A percentile compares a stretch with the other conserved stretches of the same genome.
Evolutionary conservation across 1,140 invertebrate species (phyloP).

Genomic region (Rhysida immarginata): DNA sequence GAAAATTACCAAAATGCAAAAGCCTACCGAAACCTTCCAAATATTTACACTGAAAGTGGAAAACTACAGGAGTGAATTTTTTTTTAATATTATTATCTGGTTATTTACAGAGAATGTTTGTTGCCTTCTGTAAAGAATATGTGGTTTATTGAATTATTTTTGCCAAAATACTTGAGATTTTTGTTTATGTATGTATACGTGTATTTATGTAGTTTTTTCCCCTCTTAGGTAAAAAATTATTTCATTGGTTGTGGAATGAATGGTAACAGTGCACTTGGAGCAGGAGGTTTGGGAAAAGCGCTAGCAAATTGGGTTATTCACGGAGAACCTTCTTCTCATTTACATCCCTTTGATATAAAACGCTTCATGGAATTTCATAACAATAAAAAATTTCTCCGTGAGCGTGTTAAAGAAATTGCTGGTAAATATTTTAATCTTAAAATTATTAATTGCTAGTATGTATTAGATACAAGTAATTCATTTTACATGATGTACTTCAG

Average conservation of each 20-base stretch:
- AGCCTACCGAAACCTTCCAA: too few species aligned
- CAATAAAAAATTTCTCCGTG: constrained; percentile 37
- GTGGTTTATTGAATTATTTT: background rate
- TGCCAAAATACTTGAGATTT: background rate
- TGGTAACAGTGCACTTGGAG: constrained; percentile 34
- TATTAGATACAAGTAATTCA: too few species aligned
- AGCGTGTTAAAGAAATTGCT: constrained; percentile 37
- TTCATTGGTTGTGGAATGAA: constrained; percentile 40
- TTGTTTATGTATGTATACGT: too few species aligned
- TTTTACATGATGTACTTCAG: too few species aligned
- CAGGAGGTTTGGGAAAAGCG: constrained; percentile 36
- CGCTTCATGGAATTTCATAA: constrained; percentile 39
- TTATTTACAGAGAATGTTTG: too few species aligned
- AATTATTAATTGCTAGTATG: too few species aligned
- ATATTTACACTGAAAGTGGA: too few species aligned
- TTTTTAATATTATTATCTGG: too few species aligned
- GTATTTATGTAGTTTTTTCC: too few species aligned
- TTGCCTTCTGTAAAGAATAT: too few species aligned
- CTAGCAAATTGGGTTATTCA: constrained; percentile 37
- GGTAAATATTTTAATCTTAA: constrained; percentile 19
- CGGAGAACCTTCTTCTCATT: constrained; percentile 26
- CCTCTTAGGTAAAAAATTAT: constrained; percentile 38
- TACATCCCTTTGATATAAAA: constrained; percentile 35
- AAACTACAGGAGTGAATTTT: too few species aligned
- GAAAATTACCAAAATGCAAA: too few species aligned